Base-by-base conservation (phyloP, 1,140 invertebrate genomes). In the Pollicipes pollicipes region DNA sequence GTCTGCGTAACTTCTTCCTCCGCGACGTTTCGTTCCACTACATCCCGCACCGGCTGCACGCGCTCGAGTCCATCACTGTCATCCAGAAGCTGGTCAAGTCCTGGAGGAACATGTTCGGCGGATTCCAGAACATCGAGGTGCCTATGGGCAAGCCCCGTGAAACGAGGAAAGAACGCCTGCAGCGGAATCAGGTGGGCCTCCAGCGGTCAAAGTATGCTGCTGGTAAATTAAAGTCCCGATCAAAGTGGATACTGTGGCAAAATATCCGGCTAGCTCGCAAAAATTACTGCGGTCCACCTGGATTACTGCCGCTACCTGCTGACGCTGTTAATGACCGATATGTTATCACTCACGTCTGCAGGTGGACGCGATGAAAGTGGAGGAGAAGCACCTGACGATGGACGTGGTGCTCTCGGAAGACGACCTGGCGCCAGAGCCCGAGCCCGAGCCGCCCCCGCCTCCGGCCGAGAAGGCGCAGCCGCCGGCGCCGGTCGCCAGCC, bases 21-120 rank as follows among this genome's bases (percentile, higher is more conserved):
- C 45, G 24, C 2, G 45, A 58, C 45, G 45, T 58, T 10, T 58
- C 45, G 45, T 58, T 58, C 45, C 45, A 58, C 45, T 58, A 58
- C 45, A 58, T 58, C 45, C 45, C 45, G 45, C 45, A 58, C 45
- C 45, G 45, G 45, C 45, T 58, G 45, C 45, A 58, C 45, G 45
- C 45, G 45, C 45, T 58, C 45, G 45, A 58, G 45, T 58, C 45
- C 45, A 58, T 58, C 45, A 58, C 45, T 24, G 45, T 58, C 17
- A 58, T 58, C 45, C 45, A 58, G 45, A 6, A 58, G 45, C 10
- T 58, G 45, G 45, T 58, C 45, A 58, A 58, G 45, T 58, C 45
- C 13, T 58, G 45, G 45, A 10, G 45, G 13, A 58, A 58, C 45
- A 6, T 58, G 45, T 58, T 58, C 45, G 45, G 45, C 10, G 45